Evolutionary conservation across 2,797 vertebrate species (phyloP), one percentile per base, ranked within the genome.

Genomic region (Sciurus carolinensis): DNA sequence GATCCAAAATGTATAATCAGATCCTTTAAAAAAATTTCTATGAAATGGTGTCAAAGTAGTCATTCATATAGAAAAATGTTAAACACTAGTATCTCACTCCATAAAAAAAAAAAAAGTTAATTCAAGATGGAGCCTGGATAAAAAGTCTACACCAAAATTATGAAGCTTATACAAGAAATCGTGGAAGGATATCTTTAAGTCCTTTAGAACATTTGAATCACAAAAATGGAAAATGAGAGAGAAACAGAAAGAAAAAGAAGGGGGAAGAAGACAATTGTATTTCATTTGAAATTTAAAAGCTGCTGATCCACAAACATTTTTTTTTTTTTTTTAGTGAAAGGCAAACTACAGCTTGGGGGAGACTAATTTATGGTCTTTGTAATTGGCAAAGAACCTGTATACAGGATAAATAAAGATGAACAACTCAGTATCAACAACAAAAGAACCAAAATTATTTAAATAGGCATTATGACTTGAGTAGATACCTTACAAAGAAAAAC

Each of bases 281-380:
- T 67, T 11, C 30, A 87, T 36, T 66, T 87, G 94, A 95, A 90
- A 82, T 90, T 85, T 42, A 66, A 92, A 69, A 83, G 24, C 28
- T 86, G 24, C 2, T 95, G 30, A 77, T 71, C 26, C 5, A 82
- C 47, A 87, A 81, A 47, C 36, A 39, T 39, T 39, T 33, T 14
- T 8, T 79, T 42, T 64, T 30, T 28, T 30, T 66, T 57, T 36
- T 67, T 87, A 73, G 64, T 66, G 8, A 85, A 91, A 64, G 44
- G 11, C 15, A 52, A 94, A 18, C 44, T 44, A 92, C 52, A 72
- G 7, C 1, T 18, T n/a, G 5, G 17, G 33, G 39, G 80, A 81
- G 87, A 90, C 77, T 47, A 47, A 81, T 91, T 82, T n/a, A 95
- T 20, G 90, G 90, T 28, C 50, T 24, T 87, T 92, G 3, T 64